phyloP scores from a whole-genome alignment of 2,113 vertebrate species.

The Aptenodytes forsteri region DNA sequence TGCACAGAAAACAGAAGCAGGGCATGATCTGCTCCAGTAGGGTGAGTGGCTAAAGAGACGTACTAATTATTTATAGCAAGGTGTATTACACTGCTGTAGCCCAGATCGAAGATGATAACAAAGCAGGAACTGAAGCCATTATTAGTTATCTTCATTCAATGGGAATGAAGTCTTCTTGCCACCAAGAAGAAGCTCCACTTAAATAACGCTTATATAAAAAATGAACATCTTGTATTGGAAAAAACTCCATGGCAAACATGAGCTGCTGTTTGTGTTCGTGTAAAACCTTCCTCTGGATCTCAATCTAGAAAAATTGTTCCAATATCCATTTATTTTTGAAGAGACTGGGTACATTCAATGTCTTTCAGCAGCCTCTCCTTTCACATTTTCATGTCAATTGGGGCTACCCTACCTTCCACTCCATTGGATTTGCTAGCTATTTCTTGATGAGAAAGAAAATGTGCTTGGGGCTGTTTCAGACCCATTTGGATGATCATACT shows the following conservation, averaged over 20 bases:
- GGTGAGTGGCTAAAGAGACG: background rate
- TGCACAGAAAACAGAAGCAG: background rate
- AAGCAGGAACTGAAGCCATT: background rate
- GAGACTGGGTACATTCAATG: background rate
- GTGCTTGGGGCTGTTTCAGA: background rate
- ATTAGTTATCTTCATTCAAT: background rate
- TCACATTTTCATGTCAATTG: background rate
- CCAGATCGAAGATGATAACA: background rate
- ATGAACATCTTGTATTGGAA: background rate
- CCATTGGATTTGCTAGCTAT: background rate
- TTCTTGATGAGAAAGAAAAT: background rate
- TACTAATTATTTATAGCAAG: background rate
- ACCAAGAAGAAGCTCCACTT: background rate
- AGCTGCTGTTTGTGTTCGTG: background rate
- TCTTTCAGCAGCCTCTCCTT: background rate
- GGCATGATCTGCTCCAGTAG: background rate
- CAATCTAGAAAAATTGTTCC: background rate
- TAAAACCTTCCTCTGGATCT: background rate
- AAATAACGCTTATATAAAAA: background rate
- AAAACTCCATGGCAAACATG: background rate
- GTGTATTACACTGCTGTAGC: background rate
- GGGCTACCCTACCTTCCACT: background rate
- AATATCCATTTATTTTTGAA: background rate
- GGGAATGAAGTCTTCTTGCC: background rate
- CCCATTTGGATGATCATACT: background rate